Evolutionary conservation across 1,140 invertebrate species (phyloP).

Genomic region (Himalopsyche phryganea): DNA sequence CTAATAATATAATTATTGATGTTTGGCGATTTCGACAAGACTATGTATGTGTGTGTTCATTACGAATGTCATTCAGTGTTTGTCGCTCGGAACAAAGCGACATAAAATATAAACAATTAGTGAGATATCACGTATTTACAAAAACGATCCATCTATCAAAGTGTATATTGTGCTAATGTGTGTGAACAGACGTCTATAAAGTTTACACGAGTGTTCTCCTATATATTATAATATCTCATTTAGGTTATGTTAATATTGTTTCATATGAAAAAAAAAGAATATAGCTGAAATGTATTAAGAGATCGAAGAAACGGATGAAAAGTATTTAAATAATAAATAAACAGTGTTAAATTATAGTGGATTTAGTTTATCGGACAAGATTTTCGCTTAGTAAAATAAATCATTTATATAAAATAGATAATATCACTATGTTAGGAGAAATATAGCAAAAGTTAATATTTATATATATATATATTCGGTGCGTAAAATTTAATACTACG

Average conservation of each 20-base stretch:
- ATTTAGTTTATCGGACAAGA: not conserved
- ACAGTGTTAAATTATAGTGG: not conserved
- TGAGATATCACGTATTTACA: not conserved
- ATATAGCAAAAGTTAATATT: constrained; percentile 22
- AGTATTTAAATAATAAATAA: constrained; percentile 10
- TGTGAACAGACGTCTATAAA: constrained; percentile 14
- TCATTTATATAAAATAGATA: not conserved
- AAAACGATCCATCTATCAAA: not conserved
- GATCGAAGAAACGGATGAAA: constrained; percentile 5
- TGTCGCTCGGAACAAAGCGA: not conserved
- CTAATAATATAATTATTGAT: too few species aligned
- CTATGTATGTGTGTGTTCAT: constrained; percentile 2
- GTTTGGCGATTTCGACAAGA: not conserved
- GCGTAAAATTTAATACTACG: constrained; percentile 11
- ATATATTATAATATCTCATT: constrained; percentile 15
- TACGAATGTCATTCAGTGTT: not conserved
- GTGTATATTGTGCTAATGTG: not conserved
- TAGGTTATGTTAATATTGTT: constrained; percentile 12
- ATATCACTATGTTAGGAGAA: constrained; percentile 14
- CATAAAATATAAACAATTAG: constrained; percentile 3
- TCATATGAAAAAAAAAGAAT: constrained; percentile 1
- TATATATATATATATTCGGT: constrained; percentile 17
- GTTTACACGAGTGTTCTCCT: constrained; percentile 19
- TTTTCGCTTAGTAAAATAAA: constrained; percentile 4
- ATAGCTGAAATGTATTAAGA: constrained; percentile 15